phyloP scores from a whole-genome alignment of 2,888 invertebrate species.

The Rhamphomyia laevipes region DNA sequence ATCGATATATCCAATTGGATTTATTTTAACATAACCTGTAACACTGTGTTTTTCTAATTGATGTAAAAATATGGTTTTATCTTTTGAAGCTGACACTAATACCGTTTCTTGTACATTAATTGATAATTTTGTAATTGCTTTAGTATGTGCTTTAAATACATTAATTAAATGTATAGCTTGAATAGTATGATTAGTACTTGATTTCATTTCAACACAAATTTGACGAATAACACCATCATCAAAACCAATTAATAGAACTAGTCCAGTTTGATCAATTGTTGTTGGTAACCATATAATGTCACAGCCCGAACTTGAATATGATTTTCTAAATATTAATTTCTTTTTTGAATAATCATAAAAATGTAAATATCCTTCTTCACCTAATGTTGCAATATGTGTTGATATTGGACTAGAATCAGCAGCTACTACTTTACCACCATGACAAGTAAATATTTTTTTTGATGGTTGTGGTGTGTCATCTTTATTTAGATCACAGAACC shows the following conservation, averaged over 20 bases:
- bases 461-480: conserved; percentile 38
- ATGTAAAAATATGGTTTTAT: conserved; percentile 59
- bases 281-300: conserved; percentile 59
- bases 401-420: conserved; percentile 58
- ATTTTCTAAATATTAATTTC: conserved; percentile 46
- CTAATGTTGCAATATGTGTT: conserved; percentile 58
- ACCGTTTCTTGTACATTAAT: conserved; percentile 46
- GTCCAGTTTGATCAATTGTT: conserved; percentile 50
- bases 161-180: conserved; percentile 29
- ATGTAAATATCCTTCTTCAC: conserved; percentile 59
- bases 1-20: conserved; percentile 56
- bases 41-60: conserved; percentile 30
- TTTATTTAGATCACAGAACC: conserved; percentile 55
- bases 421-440: conserved; percentile 62
- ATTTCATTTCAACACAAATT: conserved; percentile 25
- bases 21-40: conserved; percentile 39
- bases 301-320: conserved; percentile 45
- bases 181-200: conserved; percentile 6
- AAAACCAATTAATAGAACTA: conserved; percentile 56
- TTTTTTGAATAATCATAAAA: conserved; percentile 56
- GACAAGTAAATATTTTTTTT: conserved; percentile 48
- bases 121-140: conserved; percentile 47
- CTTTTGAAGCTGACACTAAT: conserved; percentile 54
- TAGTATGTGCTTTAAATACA: conserved; percentile 56
- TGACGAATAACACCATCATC: conserved; percentile 59